Evolutionary conservation across 2,113 vertebrate species (phyloP), one percentile per base, ranked within the genome.

Genomic region (Tupaia tana): DNA sequence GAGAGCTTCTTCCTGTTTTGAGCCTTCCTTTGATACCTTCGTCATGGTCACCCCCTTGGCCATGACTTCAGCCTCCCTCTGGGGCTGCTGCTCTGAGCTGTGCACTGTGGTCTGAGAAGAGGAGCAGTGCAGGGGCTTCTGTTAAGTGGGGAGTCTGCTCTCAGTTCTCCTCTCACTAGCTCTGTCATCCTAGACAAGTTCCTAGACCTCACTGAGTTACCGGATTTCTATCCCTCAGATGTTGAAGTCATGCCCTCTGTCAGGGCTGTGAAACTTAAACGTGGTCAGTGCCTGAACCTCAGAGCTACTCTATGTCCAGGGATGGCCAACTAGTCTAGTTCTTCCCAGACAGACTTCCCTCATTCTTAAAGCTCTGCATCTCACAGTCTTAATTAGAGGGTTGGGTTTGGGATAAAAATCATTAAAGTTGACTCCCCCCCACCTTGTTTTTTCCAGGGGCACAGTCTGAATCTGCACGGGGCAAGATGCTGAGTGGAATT

Each of bases 401-500:
- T 16, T 79, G 12, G 0, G 13, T 81, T 77, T 74, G 25, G 18
- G 2, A 1, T 31, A 16, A 93, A 88, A 54, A 19, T 73, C 22
- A 16, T 11, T 87, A 31, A 89, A 14, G 6, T 19, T 31, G 16
- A 6, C n/a, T n/a, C n/a, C n/a, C n/a, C 20, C 61, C 31, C 18
- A 25, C 52, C 63, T 43, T 43, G 3, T 43, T 43, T 43, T 43
- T 43, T 43, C 43, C 66, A 97, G 96, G 73, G 43, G 67, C 90
- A 2, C 93, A 52, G 34, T 94, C 95, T 34, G 94, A 69, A 5
- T 94, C 80, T 58, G 87, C 94, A 14, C 83, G 61, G 93, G 91
- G 58, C 80, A 97, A 96, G 94, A 54, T 96, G 83, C 67, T 97
- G 89, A 93, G 67, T 24, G 96, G 96, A n/a, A 0, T 31, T 0